These are phyloP conservation scores for Choristoneura rosaceana DNA, from an alignment of 2,888 invertebrate genomes.

Conservation along the genomic window DNA sequence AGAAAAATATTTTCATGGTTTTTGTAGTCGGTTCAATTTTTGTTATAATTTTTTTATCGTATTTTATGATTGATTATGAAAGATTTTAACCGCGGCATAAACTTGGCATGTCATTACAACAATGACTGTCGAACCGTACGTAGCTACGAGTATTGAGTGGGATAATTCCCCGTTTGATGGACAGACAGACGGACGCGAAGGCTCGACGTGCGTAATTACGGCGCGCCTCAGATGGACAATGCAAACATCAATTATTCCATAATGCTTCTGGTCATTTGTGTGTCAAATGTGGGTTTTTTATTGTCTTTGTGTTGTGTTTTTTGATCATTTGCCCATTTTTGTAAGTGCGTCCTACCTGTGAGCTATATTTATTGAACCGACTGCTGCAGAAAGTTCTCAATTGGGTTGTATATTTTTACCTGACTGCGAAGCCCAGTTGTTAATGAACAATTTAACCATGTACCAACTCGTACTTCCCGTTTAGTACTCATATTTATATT, in stretches of 20 bases:
- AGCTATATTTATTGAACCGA: too few relatives aligned
- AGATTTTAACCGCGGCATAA: not conserved
- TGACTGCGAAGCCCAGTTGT: too few relatives aligned
- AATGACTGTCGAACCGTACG: not conserved
- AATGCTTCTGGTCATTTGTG: not conserved
- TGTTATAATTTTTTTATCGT: too few relatives aligned
- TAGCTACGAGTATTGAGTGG: not conserved
- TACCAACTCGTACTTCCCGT: too few relatives aligned
- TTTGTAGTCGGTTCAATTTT: too few relatives aligned
- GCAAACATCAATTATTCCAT: not conserved
- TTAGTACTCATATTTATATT: too few relatives aligned
- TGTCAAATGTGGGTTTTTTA: not conserved
- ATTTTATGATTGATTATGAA: too few relatives aligned
- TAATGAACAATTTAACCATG: too few relatives aligned
- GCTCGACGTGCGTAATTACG: slow-evolving; percentile 17
- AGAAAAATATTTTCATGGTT: too few relatives aligned
- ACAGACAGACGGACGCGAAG: slow-evolving; percentile 22
- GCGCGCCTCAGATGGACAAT: not conserved
- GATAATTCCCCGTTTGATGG: slow-evolving; percentile 11
- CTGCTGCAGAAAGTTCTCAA: too few relatives aligned
- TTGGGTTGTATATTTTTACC: too few relatives aligned
- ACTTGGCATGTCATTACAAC: not conserved
- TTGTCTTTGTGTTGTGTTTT: not conserved
- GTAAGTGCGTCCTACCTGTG: too few relatives aligned
- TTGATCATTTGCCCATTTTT: not conserved